These are phyloP conservation scores for Drosophila merina DNA, from an alignment of 2,888 invertebrate species.

Conservation along the genomic window DNA sequence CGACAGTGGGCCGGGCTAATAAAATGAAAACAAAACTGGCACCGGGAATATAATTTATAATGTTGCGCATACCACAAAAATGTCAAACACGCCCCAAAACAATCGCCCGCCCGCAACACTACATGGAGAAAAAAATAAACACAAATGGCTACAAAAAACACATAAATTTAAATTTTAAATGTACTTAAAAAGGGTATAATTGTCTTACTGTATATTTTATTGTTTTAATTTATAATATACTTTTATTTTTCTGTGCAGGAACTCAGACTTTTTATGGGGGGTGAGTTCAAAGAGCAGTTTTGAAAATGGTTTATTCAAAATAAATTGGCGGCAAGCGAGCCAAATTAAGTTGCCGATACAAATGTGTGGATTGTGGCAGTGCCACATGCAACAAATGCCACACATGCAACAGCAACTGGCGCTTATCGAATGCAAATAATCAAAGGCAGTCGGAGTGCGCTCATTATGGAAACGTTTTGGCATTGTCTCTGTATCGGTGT, in stretches of 20 bases:
- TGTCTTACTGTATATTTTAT: background rate
- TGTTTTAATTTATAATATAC: background rate
- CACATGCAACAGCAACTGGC: constrained; percentile 41
- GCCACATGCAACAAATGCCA: constrained; percentile 47
- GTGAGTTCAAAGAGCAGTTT: constrained; percentile 66
- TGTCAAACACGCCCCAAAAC: constrained; percentile 71
- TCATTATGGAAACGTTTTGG: constrained; percentile 51
- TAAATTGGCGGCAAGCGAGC: constrained; percentile 57
- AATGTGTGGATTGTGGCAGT: constrained; percentile 29
- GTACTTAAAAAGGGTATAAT: background rate
- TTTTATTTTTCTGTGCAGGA: background rate
- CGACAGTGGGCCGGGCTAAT: constrained; percentile 42
- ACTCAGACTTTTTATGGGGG: constrained; percentile 24
- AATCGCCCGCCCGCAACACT: constrained; percentile 21
- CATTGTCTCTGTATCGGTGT: constrained; percentile 19
- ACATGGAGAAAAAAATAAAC: background rate
- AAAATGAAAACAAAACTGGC: constrained; percentile 68
- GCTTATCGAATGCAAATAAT: constrained; percentile 78
- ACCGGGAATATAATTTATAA: constrained; percentile 76
- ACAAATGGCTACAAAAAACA: background rate
- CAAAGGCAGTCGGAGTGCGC: constrained; percentile 47
- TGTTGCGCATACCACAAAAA: constrained; percentile 70
- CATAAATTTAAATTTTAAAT: background rate
- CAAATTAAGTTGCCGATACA: constrained; percentile 75
- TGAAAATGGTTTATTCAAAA: constrained; percentile 67